Evolutionary conservation across 92 coral and sea anemone species (phyloP).

Genomic region (Palythoa grandis): DNA sequence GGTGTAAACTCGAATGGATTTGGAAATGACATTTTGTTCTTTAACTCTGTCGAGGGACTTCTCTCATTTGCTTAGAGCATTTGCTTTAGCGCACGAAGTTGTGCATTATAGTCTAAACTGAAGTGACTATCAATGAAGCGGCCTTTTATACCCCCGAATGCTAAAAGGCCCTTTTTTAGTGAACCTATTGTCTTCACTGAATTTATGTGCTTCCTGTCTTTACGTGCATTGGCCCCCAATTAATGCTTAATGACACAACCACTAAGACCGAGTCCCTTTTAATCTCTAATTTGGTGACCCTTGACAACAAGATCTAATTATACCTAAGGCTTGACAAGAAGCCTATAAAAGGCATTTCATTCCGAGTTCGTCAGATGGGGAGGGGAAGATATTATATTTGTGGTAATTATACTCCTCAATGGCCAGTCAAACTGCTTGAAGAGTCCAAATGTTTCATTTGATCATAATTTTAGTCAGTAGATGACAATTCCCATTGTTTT

Average conservation of each 20-base stretch:
- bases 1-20: slow-evolving; percentile 72
- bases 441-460: slow-evolving; percentile 43
- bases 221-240: slow-evolving; percentile 96
- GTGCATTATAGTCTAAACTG: slow-evolving; percentile 45
- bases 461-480: slow-evolving; percentile 20
- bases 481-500: slow-evolving; percentile 77
- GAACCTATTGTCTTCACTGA: slow-evolving; percentile 85
- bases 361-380: slow-evolving; percentile 73
- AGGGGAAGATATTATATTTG: slow-evolving; percentile 75
- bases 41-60: slow-evolving; percentile 22
- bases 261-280: slow-evolving; percentile 87
- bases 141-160: slow-evolving; percentile 82
- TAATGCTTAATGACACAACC: slow-evolving; percentile 94
- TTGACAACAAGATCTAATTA: slow-evolving; percentile 91
- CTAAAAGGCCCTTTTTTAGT: slow-evolving; percentile 79
- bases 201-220: slow-evolving; percentile 96
- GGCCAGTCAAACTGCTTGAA: slow-evolving; percentile 58
- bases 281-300: slow-evolving; percentile 94
- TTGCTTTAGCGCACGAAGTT: slow-evolving; percentile 40
- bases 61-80: slow-evolving; percentile 36
- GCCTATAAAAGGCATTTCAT: slow-evolving; percentile 88
- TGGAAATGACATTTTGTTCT: slow-evolving; percentile 74
- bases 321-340: slow-evolving; percentile 76
- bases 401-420: slow-evolving; percentile 74
- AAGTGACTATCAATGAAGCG: slow-evolving; percentile 61